Percentiles rank a stretch among this genome's conserved stretches.
phyloP scores from a whole-genome alignment of 2,113 vertebrate species.

The Cryptoleucopteryx plumbea region DNA sequence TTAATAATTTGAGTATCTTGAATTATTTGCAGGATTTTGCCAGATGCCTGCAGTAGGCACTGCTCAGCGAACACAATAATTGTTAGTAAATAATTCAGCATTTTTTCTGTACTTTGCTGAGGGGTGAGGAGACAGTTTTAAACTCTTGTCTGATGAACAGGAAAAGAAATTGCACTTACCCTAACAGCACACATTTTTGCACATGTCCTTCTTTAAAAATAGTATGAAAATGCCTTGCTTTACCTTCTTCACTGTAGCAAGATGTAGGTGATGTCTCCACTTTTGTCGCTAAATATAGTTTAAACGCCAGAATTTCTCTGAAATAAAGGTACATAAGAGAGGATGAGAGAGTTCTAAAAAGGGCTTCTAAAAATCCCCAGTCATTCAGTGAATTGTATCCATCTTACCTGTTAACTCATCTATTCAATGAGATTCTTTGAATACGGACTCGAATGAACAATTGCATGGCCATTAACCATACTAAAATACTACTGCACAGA shows the following conservation, averaged over 20 bases:
- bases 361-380: not conserved
- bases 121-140: not conserved
- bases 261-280: not conserved
- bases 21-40: slow-evolving; percentile 1
- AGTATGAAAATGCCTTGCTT: not conserved
- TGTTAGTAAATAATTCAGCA: not conserved
- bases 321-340: not conserved
- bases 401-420: not conserved
- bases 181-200: not conserved
- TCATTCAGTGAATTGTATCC: not conserved
- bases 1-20: not conserved
- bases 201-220: not conserved
- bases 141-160: not conserved
- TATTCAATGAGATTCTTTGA: not conserved
- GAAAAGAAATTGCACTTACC: not conserved
- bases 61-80: not conserved
- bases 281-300: not conserved
- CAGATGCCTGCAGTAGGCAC: not conserved
- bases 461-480: not conserved
- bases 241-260: not conserved
- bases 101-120: not conserved
- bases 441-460: not conserved
- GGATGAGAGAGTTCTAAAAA: not conserved
- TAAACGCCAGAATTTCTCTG: not conserved
- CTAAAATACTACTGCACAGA: not conserved